phyloP scores from a whole-genome alignment of 2,888 invertebrate genomes.

The Zhuqinia jingwanae region DNA sequence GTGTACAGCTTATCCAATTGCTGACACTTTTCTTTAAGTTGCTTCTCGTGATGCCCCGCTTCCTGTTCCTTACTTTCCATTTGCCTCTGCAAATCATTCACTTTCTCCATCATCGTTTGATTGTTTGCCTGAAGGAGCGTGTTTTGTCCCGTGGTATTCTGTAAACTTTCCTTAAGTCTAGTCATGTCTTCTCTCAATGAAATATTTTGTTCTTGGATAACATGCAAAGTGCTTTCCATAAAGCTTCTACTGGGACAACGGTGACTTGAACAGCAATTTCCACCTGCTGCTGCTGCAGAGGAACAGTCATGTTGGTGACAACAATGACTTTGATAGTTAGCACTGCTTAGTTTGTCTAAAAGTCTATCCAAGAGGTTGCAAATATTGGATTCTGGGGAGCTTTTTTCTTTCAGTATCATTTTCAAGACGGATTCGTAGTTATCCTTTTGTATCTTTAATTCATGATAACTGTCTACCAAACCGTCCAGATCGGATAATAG shows the following conservation, averaged over 20 bases:
- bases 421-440: constrained; percentile 74
- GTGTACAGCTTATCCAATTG: constrained; percentile 69
- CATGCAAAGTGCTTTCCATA: constrained; percentile 72
- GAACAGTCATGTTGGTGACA: not conserved
- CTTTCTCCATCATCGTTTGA: constrained; percentile 39
- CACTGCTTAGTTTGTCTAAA: constrained; percentile 63
- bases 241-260: constrained; percentile 17
- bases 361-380: constrained; percentile 69
- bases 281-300: too few species aligned
- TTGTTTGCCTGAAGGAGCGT: constrained; percentile 47
- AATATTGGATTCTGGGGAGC: constrained; percentile 66
- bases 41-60: constrained; percentile 36
- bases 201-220: constrained; percentile 75
- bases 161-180: constrained; percentile 46
- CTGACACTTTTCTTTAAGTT: constrained; percentile 58
- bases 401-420: constrained; percentile 74
- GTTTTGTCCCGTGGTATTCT: constrained; percentile 35
- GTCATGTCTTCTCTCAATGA: constrained; percentile 70
- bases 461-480: constrained; percentile 67
- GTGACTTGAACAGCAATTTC: not conserved
- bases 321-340: not conserved
- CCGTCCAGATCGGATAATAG: constrained; percentile 48
- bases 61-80: constrained; percentile 35
- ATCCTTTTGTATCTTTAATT: constrained; percentile 63
- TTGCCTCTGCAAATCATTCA: constrained; percentile 53